phyloP scores from a whole-genome alignment of 2,888 invertebrate species.

The Rhorus exstirpatorius region DNA sequence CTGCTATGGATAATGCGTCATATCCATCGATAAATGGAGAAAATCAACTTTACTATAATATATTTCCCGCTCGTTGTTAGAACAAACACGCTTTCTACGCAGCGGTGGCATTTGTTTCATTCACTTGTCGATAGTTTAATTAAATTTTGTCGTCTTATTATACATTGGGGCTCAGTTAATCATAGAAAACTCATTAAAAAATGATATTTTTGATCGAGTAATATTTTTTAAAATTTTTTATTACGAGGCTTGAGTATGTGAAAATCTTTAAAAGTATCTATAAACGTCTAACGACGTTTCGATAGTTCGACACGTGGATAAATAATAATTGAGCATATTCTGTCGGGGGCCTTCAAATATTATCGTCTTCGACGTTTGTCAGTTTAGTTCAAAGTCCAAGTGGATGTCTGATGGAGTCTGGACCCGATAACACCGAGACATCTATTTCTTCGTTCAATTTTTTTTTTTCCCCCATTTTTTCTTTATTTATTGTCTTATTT shows the following conservation, averaged over 20 bases:
- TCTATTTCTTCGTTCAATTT: constrained; percentile 38
- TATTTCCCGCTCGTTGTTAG: too few relatives aligned
- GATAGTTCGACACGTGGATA: constrained; percentile 31
- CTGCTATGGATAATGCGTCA: too few relatives aligned
- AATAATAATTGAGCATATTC: background rate
- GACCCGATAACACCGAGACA: constrained; percentile 71
- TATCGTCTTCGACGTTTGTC: constrained; percentile 47
- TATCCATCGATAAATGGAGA: too few relatives aligned
- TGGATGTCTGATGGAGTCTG: constrained; percentile 70
- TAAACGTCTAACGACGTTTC: background rate
- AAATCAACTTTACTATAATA: too few relatives aligned
- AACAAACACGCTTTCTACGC: too few relatives aligned
- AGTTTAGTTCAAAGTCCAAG: constrained; percentile 72
- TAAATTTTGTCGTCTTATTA: too few relatives aligned
- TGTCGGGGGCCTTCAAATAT: constrained; percentile 25
- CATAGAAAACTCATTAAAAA: background rate
- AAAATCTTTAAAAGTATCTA: background rate
- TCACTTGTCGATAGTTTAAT: too few relatives aligned
- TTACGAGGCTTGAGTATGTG: background rate
- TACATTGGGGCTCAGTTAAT: too few relatives aligned
- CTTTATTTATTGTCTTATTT: constrained; percentile 24
- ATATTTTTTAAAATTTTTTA: background rate
- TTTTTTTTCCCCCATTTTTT: constrained; percentile 52
- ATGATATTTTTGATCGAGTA: background rate
- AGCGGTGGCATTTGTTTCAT: too few relatives aligned